Evolutionary conservation across 2,888 invertebrate species (phyloP), one percentile per base, ranked within the genome.

Genomic region (Oxyscelio sp.): DNA sequence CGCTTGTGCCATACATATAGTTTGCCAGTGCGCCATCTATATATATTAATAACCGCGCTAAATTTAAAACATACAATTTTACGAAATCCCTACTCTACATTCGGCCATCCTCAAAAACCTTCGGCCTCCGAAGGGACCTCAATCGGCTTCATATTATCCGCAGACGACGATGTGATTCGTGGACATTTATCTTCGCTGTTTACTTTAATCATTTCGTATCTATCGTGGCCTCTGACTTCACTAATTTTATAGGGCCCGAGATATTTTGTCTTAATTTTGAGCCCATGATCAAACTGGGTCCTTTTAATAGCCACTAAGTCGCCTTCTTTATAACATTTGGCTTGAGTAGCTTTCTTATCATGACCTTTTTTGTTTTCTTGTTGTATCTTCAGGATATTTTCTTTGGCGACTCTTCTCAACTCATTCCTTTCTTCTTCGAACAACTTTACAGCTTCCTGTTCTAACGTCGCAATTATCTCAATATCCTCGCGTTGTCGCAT

Each of bases 331-430:
- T 24, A 52, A n/a, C n/a, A n/a, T n/a, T n/a, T n/a, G n/a, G n/a
- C n/a, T n/a, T n/a, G n/a, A n/a, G n/a, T n/a, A n/a, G n/a, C n/a
- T n/a, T n/a, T n/a, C n/a, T n/a, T n/a, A n/a, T n/a, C n/a, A n/a
- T n/a, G n/a, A n/a, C n/a, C n/a, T n/a, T 80, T 73, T 54, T 63
- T 85, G 66, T 91, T 92, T 81, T 91, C 90, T 34, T 89, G 79
- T 54, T 89, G 86, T 2, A 88, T 71, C 54, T 84, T 87, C n/a
- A 50, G 6, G 6, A 88, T 73, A 15, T 88, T 73, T 38, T 83
- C 58, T 43, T 86, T 80, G 0, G 85, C 88, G 0, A 73, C 8
- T 11, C 56, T 17, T 63, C 87, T 61, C 15, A 87, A 22, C 9
- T 80, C 68, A 15, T 79, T 73, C 21, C 87, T 74, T 15, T 77